Conservation (phyloP, 2,113 vertebrate species). For the Sinocyclocheilus anshuiensis region DNA sequence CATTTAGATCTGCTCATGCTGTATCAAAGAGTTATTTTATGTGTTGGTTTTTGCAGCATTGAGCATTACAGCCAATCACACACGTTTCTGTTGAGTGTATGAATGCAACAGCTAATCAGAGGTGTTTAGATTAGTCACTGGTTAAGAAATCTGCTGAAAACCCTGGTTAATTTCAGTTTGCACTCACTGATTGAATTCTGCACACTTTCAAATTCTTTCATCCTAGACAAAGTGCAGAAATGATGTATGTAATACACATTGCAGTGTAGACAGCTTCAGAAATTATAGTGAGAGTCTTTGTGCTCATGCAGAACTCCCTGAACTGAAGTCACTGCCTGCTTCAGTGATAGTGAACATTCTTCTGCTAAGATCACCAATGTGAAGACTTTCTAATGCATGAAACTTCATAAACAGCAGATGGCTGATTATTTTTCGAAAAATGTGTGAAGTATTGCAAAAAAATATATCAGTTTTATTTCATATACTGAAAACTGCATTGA, state of each 20-base stretch:
- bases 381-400: neutral
- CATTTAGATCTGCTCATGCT: neutral
- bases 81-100: too few relatives aligned
- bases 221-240: neutral
- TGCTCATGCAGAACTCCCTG: neutral
- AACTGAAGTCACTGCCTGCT: neutral
- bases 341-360: neutral
- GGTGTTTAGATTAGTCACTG: too few relatives aligned
- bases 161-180: neutral
- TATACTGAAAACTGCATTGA: neutral
- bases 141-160: too few relatives aligned
- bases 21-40: neutral
- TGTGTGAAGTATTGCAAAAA: neutral
- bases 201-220: neutral
- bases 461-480: neutral
- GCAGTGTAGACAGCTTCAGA: neutral
- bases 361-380: neutral
- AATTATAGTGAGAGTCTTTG: neutral
- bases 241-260: neutral
- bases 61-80: too few relatives aligned
- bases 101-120: too few relatives aligned
- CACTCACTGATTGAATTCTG: neutral
- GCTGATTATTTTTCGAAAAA: neutral
- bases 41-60: too few relatives aligned
- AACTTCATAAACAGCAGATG: too few relatives aligned